Evolutionary conservation across 2,888 invertebrate species (phyloP), one percentile per base, ranked within the genome.

Genomic region (Camponotus fellah): DNA sequence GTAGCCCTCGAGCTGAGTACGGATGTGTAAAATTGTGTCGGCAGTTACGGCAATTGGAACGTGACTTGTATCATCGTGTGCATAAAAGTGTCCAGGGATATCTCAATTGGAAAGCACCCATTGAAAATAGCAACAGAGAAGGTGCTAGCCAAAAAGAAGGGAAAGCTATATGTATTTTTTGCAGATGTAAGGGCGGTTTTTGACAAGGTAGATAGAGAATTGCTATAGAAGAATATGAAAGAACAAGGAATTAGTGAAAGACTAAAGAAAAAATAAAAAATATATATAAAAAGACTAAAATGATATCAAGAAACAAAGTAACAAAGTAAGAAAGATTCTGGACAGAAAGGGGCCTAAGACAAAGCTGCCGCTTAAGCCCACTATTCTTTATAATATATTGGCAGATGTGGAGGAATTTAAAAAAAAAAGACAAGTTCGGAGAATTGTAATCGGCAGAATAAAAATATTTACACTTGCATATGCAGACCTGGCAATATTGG

Each of bases 41-140:
- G 2, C 26, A 26, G 2, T 26, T 26, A 26, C 2, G 26, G 26
- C 26, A 26, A 26, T 26, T 26, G 26, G 26, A 64, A 64, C 64
- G 1, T n/a, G 37, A 9, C 4, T 64, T 37, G 64, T 37, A 37
- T 64, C 37, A 2, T n/a, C 10, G 64, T 64, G 64, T 64, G 64
- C 10, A 64, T n/a, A n/a, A 64, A 64, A 64, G 64, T 64, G 64
- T 64, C 64, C 40, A 40, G 64, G 37, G 64, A 64, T 64, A 64
- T 64, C 37, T 9, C 37, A 64, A 64, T 64, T 64, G 64, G 64
- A 64, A 64, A 64, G 64, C 64, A 64, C 64, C 64, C 37, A 62
- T 0, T 62, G 14, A 80, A 79, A 12, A 46, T 4, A 21, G 12
- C 32, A n/a, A 43, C 5, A n/a, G 49, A 69, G 12, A 69, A 46